These are phyloP conservation scores for Lasioglossum lativentre DNA, from an alignment of 2,888 invertebrate species.

Conservation along the genomic window DNA sequence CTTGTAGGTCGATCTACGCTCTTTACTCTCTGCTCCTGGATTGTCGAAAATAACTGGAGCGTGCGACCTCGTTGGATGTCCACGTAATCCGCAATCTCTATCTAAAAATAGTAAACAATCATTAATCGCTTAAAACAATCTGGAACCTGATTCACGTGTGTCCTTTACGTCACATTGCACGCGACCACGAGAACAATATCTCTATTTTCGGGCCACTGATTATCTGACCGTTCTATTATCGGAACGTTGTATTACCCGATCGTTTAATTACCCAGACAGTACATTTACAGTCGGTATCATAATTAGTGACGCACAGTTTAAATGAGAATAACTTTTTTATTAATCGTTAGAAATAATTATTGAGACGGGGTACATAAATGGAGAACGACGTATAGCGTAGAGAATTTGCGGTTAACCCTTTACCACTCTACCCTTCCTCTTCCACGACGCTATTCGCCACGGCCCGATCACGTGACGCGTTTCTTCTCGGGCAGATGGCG, in stretches of 20 bases:
- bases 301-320: no score
- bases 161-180: neutral
- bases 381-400: no score
- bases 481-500: no score
- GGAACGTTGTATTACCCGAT: no score
- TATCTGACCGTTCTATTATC: neutral
- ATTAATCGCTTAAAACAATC: neutral
- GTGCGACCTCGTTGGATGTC: constrained; percentile 6
- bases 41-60: constrained; percentile 11
- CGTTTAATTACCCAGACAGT: neutral
- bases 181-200: neutral
- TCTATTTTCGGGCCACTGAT: neutral
- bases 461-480: no score
- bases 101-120: constrained; percentile 13
- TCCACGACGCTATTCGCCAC: no score
- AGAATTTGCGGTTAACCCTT: no score
- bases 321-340: no score
- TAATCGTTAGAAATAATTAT: no score
- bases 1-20: constrained; percentile 13
- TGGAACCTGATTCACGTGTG: neutral
- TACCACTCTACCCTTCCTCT: no score
- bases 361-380: no score
- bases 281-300: no score
- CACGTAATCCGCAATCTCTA: neutral
- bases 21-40: neutral